Base-by-base conservation (phyloP, 2,888 invertebrate genomes). In the Melinopterus prodromus region DNA sequence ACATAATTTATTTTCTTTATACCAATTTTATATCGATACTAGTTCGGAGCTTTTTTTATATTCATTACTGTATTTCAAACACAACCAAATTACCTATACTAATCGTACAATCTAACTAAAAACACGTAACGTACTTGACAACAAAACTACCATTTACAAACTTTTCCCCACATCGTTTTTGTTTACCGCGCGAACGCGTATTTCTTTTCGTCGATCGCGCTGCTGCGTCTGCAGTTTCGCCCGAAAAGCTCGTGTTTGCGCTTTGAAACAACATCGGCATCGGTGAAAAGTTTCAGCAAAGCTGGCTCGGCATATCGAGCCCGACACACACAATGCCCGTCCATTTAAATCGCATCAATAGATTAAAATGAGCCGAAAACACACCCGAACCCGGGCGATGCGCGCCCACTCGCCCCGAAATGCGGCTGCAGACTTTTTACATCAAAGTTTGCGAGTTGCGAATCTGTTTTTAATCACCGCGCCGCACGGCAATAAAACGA, bases 291-390 rank as follows among this genome's bases (percentile, higher is more conserved):
- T 53, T 53, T 53, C 53, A 9, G 53, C 53, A 53, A 53, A 53
- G 53, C 53, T 53, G 53, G 53, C 53, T 53, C 53, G 53, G 53
- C 53, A 53, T 53, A 53, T 53, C 5, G 53, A 53, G 53, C 7
- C 53, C 53, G 53, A 53, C 53, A 26, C 26, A 26, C 26, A 53
- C 53, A 53, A 53, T 53, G 53, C 9, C 53, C 53, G 53, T 4
- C 53, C 53, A 53, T 53, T 53, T 53, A 53, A 53, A 53, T 53
- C 53, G 53, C 53, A 53, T 53, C 53, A 53, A 53, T 53, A 53
- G 53, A 53, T 53, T 53, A 53, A 53, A 53, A 53, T 53, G 53
- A 53, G 53, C 53, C 53, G 53, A 53, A 12, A 53, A 12, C 53
- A 53, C 53, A 53, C 53, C 26, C 2, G 53, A 53, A 1, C 7